phyloP scores from a whole-genome alignment of 2,113 vertebrate genomes.

The Cavia porcellus region DNA sequence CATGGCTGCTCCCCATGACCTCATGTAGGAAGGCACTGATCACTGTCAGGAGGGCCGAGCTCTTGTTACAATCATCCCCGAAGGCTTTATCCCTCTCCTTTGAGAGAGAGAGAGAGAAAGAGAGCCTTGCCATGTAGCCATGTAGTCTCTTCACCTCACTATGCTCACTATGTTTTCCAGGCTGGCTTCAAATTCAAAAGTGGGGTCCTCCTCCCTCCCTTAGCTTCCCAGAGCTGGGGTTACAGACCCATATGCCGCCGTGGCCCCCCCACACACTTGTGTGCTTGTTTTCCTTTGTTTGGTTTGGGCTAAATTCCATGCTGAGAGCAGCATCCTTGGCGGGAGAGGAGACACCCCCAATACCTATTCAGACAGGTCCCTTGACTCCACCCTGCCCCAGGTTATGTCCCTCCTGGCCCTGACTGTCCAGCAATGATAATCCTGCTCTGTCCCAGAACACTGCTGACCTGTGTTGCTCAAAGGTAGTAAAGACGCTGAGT shows the following conservation, averaged over 20 bases:
- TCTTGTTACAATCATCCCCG: not conserved
- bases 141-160: too few relatives aligned
- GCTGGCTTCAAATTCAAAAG: not conserved
- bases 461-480: not conserved
- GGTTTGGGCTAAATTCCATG: not conserved
- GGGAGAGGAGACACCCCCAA: not conserved
- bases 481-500: not conserved
- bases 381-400: not conserved
- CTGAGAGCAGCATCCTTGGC: not conserved
- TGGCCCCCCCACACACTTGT: not conserved
- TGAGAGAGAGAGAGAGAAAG: not conserved
- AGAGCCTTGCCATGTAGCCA: not conserved
- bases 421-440: not conserved
- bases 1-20: not conserved
- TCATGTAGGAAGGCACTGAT: not conserved
- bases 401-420: not conserved
- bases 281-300: not conserved
- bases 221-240: not conserved
- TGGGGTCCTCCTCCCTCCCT: not conserved
- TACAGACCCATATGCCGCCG: not conserved
- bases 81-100: too few relatives aligned
- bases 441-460: not conserved
- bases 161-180: not conserved
- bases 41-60: not conserved
- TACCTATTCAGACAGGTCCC: not conserved